Evolutionary conservation across 35 echinoderm and acorn worm species (phyloP).

Genomic region (Acanthaster planci): DNA sequence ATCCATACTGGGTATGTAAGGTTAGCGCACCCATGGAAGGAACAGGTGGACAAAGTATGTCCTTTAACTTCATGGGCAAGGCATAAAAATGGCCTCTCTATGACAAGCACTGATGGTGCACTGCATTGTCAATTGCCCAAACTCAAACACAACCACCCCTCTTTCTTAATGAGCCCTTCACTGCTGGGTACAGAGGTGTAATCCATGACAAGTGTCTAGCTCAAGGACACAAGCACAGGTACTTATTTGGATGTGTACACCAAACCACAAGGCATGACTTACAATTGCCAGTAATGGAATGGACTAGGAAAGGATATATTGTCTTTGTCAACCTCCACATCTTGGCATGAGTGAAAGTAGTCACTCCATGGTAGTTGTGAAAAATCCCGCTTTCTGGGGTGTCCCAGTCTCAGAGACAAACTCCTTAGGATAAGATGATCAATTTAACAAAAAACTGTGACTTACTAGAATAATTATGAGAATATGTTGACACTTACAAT

Average conservation of each 20-base stretch:
- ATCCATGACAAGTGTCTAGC: neutral
- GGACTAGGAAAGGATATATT: conserved; percentile 82
- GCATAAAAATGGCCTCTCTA: too few relatives aligned
- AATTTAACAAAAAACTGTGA: too few relatives aligned
- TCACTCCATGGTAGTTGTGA: conserved; percentile 74
- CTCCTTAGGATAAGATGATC: neutral
- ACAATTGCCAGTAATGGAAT: neutral
- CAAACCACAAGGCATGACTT: neutral
- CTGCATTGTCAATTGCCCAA: too few relatives aligned
- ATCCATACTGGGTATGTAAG: too few relatives aligned
- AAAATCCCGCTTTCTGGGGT: conserved; percentile 75
- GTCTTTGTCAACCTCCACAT: conserved; percentile 73
- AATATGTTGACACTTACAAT: too few relatives aligned
- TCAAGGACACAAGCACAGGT: neutral
- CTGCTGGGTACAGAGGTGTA: neutral
- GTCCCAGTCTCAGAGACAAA: conserved; percentile 23
- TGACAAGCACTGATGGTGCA: too few relatives aligned
- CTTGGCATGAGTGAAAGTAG: conserved; percentile 74
- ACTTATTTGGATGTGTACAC: neutral
- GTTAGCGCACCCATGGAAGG: too few relatives aligned
- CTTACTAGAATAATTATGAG: too few relatives aligned
- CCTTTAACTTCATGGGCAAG: too few relatives aligned
- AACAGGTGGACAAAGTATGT: too few relatives aligned
- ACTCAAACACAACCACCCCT: too few relatives aligned
- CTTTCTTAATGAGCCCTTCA: neutral